Evolutionary conservation across 2,797 vertebrate species (phyloP), one percentile per base, ranked within the genome.

Genomic region (Scolopax bukidnonensis): DNA sequence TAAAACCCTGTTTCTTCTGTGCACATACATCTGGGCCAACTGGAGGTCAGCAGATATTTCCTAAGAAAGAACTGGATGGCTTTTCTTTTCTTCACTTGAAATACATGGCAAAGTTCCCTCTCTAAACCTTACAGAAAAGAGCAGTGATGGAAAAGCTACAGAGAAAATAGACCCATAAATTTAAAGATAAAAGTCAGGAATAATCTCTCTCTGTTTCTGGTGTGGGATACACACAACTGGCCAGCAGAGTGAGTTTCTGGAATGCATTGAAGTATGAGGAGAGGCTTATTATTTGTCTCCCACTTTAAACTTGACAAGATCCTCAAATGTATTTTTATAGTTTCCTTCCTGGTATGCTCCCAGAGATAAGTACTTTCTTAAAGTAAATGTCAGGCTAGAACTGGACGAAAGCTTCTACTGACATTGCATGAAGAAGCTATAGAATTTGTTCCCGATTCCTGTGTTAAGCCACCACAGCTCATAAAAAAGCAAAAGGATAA

Each of bases 281-380:
- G 60, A 87, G 30, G 18, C 32, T 76, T 84, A 57, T 48, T 89
- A 28, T 90, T 87, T 71, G 71, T 87, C 0, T 0, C 45, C 9
- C 25, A 32, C 77, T 94, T 94, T 47, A 75, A 90, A 87, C 43
- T 87, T 93, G 70, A 83, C 64, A 85, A 80, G 77, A 83, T 71
- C 60, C 38, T 87, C 64, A 84, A 90, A 89, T 36, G 6, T 89
- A 43, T 90, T 94, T 94, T 92, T 92, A 87, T 36, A 64, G 53
- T 74, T 96, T 96, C 75, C 92, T 95, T 95, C 81, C 84, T 92
- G 82, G 38, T 71, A 17, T 83, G 53, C 30, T 96, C 71, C 38
- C 41, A 80, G 68, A 93, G 93, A 89, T 85, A 95, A 95, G 89
- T 69, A 70, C 23, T 84, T 91, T 85, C 84, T 77, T 84, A 48